Base-by-base conservation (phyloP, 2,113 vertebrate genomes). In the Steatornis caripensis region DNA sequence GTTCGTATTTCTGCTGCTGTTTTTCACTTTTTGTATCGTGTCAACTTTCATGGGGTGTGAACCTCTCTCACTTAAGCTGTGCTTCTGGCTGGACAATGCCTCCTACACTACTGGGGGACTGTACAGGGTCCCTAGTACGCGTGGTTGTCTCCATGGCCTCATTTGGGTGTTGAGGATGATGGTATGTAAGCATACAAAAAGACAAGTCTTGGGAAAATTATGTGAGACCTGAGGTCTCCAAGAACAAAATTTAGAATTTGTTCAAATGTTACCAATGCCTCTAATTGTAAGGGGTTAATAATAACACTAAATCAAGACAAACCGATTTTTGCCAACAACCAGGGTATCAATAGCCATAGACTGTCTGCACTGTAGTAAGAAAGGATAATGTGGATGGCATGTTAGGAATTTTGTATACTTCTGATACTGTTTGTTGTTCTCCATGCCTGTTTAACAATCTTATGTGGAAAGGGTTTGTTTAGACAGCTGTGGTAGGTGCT, bases 61-160 rank as follows among this genome's bases (percentile, higher is more conserved):
- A 64, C 54, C 20, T 62, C 45, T 61, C 5, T 43, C 12, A 10
- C 19, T 70, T 68, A 76, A 94, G 19, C 36, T 81, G 46, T 4
- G 1, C 14, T 49, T 81, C 8, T 58, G 37, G 6, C 41, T 89
- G 61, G 30, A 78, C 45, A 78, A 83, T 18, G 36, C 41, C 27
- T 54, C 14, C 34, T 94, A 4, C 1, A 0, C 19, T 75, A 5
- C 53, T 68, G 41, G 15, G 36, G 55, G 21, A 8, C n/a, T 77
- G 0, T 18, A 27, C 6, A 21, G 48, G 21, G 30, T 87, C 34
- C 34, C 49, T n/a, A n/a, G 13, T 43, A 12, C 3, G 7, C 0
- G 0, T 66, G 6, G 6, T 87, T 54, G 26, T 57, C 51, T 87
- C 43, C 0, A 0, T 48, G 49, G 15, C 10, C 60, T 54, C 20